Base-by-base conservation (phyloP, 2,113 vertebrate species). In the Microcebus griseorufus region DNA sequence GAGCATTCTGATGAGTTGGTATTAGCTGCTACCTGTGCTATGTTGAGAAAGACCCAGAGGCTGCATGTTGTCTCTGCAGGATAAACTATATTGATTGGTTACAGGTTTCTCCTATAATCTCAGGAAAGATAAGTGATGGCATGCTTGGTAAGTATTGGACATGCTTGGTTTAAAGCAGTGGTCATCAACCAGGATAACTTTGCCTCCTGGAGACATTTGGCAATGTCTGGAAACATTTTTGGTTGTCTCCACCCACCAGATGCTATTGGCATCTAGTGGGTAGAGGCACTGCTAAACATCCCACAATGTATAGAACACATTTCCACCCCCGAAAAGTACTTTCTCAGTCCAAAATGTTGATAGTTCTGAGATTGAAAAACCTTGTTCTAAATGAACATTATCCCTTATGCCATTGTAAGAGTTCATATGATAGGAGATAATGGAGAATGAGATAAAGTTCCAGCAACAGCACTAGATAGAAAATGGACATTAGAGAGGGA, bases 341-440 rank as follows among this genome's bases (percentile, higher is more conserved):
- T 80, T 82, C 84, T 88, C 70, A 8, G 5, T 34, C 9, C 16
- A 67, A 88, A 83, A 27, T 65, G 37, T 84, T 53, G 17, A 4
- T 70, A 65, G 29, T 72, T 79, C 34, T 90, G 27, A 93, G 18
- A 8, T 8, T 78, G 34, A 90, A 32, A 84, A 95, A 45, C 3
- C 18, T 51, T 90, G 51, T 18, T 65, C 29, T 94, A 60, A 96
- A 69, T 79, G 73, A 94, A 88, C 42, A 78, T 83, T 78, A 20
- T 27, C 14, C 12, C 48, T 37, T 60, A 73, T 48, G 25, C 32
- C 51, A 79, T 10, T 22, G 0, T 53, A 86, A 62, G 39, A 45
- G 4, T 72, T 78, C 58, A 62, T 65, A 27, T 58, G 9, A 27
- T 58, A 11, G 32, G 32, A 86, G 53, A 75, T 34, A 69, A 86